These are phyloP conservation scores for Oceanites oceanicus DNA, from an alignment of 2,113 vertebrate genomes.

Conservation along the genomic window DNA sequence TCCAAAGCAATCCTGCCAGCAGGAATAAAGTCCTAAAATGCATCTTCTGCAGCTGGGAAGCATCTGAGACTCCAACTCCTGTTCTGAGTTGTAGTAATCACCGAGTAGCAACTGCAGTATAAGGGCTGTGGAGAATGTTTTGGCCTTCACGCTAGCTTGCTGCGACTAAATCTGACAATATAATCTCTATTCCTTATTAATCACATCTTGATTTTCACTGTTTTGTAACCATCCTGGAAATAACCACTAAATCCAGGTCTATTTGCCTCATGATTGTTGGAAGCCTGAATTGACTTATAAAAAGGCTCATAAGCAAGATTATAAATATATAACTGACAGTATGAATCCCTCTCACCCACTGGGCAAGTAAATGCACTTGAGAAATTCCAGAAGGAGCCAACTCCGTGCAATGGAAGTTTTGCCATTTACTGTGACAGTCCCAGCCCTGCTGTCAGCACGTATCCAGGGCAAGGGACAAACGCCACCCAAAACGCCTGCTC, in stretches of 20 bases:
- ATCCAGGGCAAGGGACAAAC: conserved; percentile 14
- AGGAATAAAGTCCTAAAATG: neutral
- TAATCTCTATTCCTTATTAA: neutral
- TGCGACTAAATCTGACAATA: neutral
- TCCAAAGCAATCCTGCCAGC: neutral
- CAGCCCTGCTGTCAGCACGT: neutral
- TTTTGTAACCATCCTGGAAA: neutral
- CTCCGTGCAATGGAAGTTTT: neutral
- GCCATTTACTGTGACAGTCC: neutral
- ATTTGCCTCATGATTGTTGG: neutral
- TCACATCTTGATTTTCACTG: neutral
- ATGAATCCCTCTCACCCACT: conserved; percentile 29
- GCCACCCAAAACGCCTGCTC: neutral
- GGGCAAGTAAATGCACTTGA: conserved; percentile 12
- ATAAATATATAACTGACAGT: neutral
- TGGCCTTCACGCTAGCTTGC: neutral
- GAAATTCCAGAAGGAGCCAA: conserved; percentile 20
- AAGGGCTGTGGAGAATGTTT: neutral
- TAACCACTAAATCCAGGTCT: neutral
- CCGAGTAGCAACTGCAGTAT: neutral
- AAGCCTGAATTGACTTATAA: neutral
- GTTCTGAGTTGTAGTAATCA: neutral
- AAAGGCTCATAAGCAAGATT: neutral
- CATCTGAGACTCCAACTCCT: neutral
- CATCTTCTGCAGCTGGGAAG: neutral